Evolutionary conservation across 1,140 invertebrate species (phyloP).

Genomic region (Piezodorus guildinii): DNA sequence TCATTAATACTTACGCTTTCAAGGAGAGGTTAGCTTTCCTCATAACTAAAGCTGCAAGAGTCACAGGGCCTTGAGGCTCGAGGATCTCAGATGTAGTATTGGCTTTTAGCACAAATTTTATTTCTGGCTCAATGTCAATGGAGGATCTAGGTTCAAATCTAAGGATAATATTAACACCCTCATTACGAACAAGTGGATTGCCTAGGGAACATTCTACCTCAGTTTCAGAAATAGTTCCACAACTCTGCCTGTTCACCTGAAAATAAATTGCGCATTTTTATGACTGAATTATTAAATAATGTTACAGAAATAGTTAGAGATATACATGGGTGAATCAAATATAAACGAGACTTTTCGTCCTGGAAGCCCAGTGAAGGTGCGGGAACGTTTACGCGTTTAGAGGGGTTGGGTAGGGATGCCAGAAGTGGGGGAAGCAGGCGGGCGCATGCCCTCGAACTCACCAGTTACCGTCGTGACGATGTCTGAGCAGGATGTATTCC

Average conservation of each 20-base stretch:
- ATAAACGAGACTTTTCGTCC: too few species aligned
- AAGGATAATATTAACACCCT: slow-evolving; percentile 47
- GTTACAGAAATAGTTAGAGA: not conserved
- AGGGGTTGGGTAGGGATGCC: too few species aligned
- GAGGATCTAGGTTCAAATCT: slow-evolving; percentile 67
- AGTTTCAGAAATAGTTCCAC: not conserved
- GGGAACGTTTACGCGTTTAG: too few species aligned
- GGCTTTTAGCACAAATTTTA: slow-evolving; percentile 60
- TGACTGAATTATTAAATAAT: too few species aligned
- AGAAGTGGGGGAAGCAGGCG: too few species aligned
- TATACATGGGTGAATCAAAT: not conserved
- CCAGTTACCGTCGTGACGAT: too few species aligned
- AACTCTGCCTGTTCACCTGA: slow-evolving; percentile 4
- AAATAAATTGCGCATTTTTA: too few species aligned
- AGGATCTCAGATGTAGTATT: slow-evolving; percentile 77
- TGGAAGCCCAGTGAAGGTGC: too few species aligned
- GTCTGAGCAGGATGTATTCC: too few species aligned
- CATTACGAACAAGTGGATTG: slow-evolving; percentile 69
- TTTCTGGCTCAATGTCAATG: slow-evolving; percentile 51
- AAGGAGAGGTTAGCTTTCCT: slow-evolving; percentile 72
- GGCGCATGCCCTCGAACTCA: too few species aligned
- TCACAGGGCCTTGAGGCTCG: slow-evolving; percentile 42
- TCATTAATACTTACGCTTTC: slow-evolving; percentile 47
- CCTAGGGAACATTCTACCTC: slow-evolving; percentile 69
- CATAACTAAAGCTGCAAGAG: slow-evolving; percentile 53